These are phyloP conservation scores for Elephantulus edwardii DNA, from an alignment of 2,113 vertebrate genomes.

Conservation along the genomic window DNA sequence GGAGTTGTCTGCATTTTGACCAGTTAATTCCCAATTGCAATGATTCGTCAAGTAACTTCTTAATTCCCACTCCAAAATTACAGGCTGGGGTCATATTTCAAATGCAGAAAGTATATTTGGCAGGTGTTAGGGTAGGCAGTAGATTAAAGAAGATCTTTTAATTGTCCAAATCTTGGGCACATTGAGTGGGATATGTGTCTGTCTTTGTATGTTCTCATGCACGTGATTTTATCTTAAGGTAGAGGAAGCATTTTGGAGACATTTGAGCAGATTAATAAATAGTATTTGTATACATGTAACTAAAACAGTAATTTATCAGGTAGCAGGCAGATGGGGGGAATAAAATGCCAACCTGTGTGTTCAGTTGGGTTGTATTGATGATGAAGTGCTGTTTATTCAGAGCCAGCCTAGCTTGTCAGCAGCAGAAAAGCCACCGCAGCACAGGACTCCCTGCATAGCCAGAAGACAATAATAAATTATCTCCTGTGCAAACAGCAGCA, in stretches of 20 bases:
- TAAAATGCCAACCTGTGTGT: conserved; percentile 80
- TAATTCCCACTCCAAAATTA: neutral
- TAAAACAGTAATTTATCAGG: conserved; percentile 86
- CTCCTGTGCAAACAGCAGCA: conserved; percentile 75
- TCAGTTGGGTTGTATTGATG: conserved; percentile 79
- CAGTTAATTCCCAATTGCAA: neutral
- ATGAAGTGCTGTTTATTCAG: conserved; percentile 86
- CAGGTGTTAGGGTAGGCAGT: neutral
- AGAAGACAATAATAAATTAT: conserved; percentile 78
- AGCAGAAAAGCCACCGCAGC: conserved; percentile 68
- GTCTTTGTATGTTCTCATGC: neutral
- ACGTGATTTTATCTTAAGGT: conserved; percentile 64
- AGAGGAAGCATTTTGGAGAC: conserved; percentile 64
- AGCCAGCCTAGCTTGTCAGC: conserved; percentile 78
- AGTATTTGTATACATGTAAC: conserved; percentile 83
- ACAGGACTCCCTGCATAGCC: conserved; percentile 75
- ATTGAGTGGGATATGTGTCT: neutral
- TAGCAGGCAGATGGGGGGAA: conserved; percentile 80
- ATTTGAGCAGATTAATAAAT: conserved; percentile 84
- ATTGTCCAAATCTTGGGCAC: conserved; percentile 59
- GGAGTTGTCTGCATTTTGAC: neutral
- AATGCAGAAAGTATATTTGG: neutral
- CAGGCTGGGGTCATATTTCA: neutral
- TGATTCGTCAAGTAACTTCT: conserved; percentile 5
- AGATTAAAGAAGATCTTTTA: conserved; percentile 22